A percentile compares a stretch with the other conserved stretches of the same genome.
Evolutionary conservation across 2,888 invertebrate species (phyloP).

Genomic region (Athalia rosae): DNA sequence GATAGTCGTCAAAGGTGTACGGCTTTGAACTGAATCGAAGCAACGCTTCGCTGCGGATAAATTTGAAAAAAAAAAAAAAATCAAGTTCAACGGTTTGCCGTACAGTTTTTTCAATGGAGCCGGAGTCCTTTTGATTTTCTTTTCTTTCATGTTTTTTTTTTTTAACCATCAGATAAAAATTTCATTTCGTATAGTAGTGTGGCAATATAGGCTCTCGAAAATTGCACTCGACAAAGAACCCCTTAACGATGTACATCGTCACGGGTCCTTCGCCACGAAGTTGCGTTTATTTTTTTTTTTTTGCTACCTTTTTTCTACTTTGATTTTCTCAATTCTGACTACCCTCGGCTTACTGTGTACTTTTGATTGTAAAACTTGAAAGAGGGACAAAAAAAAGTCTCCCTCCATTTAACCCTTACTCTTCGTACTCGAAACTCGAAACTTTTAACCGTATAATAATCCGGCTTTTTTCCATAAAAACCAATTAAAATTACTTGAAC

Average conservation of each 20-base stretch:
- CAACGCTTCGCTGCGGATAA: slow-evolving; percentile 81
- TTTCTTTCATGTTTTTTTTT: too few species aligned
- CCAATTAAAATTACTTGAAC: slow-evolving; percentile 77
- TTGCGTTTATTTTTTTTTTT: too few species aligned
- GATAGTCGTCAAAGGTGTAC: slow-evolving; percentile 85
- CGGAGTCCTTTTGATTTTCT: too few species aligned
- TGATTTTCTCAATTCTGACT: too few species aligned
- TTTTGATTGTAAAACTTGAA: slow-evolving; percentile 49
- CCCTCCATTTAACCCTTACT: not conserved
- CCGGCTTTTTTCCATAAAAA: slow-evolving; percentile 6
- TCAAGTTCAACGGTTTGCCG: not conserved
- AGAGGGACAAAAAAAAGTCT: not conserved
- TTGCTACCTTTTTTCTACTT: too few species aligned
- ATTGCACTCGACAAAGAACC: too few species aligned
- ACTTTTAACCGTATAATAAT: not conserved
- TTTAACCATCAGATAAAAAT: too few species aligned
- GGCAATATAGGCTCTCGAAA: too few species aligned
- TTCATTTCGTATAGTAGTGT: too few species aligned
- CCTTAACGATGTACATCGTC: too few species aligned
- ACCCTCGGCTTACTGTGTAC: not conserved
- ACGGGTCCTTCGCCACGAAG: too few species aligned
- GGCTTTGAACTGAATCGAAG: slow-evolving; percentile 90
- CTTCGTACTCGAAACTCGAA: not conserved
- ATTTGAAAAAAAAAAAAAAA: not conserved
- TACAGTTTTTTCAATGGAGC: too few species aligned